Base-by-base conservation (phyloP, 1,140 invertebrate species). In the Drosophila ohnishii region DNA sequence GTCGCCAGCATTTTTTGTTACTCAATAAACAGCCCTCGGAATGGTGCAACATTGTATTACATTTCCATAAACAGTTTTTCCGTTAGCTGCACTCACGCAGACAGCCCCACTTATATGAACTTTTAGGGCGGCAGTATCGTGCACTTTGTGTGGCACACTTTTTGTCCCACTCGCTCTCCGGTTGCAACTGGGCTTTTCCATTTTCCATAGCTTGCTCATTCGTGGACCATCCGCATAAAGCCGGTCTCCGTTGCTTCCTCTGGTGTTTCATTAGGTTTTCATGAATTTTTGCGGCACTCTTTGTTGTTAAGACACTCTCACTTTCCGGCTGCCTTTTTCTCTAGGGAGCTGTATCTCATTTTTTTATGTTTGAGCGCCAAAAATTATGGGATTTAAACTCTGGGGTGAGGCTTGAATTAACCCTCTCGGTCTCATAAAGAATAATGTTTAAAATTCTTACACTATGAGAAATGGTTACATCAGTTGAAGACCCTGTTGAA, bases 161-260 rank as follows among this genome's bases (percentile, higher is more conserved):
- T 50, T 51, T 50, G 53, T 55, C 47, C 60, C 63, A 8, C 59
- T 59, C 44, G 30, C 50, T 45, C 53, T 60, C 1, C 16, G 14
- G 2, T 3, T 10, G 13, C 19, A 16, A 63, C 25, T 34, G 35
- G 25, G 42, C 28, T 35, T 74, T 40, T 48, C 16, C 57, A 19
- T 56, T 57, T 60, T 64, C 19, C 5, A 34, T 34, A 75, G 47
- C 45, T 48, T n/a, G 50, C 53, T 42, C 60, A 60, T 42, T 66
- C 37, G 40, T 42, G 60, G 72, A 69, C 77, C 76, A 70, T 70
- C 72, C 75, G 51, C 76, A 79, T 25, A 45, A 57, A 76, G 71
- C 55, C 67, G 30, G 59, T 57, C 61, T 79, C 60, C 16, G 44
- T 11, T 32, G 28, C 28, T n/a, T 53, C 16, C 40, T 39, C 62